phyloP scores from a whole-genome alignment of 2,888 invertebrate genomes.

The Drosophila melanosoma region DNA sequence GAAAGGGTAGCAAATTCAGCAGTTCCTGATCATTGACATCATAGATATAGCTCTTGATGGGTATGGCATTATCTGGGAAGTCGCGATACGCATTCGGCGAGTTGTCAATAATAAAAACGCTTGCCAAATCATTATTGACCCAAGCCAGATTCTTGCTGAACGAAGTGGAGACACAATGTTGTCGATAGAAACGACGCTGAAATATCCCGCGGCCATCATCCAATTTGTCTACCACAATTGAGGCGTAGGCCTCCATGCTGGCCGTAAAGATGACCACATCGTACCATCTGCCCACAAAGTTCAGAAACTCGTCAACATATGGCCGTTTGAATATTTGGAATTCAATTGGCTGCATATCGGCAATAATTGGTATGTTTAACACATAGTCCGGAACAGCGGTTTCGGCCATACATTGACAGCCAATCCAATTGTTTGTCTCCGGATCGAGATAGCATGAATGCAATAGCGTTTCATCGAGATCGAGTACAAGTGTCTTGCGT shows the following conservation, averaged over 20 bases:
- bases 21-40: conserved; percentile 57
- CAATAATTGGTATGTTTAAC: conserved; percentile 28
- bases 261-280: conserved; percentile 67
- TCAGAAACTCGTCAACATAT: conserved; percentile 55
- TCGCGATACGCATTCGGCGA: conserved; percentile 61
- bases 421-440: conserved; percentile 35
- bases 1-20: conserved; percentile 62
- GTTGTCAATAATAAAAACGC: conserved; percentile 61
- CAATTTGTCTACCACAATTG: conserved; percentile 51
- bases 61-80: conserved; percentile 59
- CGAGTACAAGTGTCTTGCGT: conserved; percentile 57
- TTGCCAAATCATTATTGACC: conserved; percentile 41
- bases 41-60: conserved; percentile 61
- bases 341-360: conserved; percentile 15
- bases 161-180: conserved; percentile 49
- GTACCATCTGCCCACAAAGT: conserved; percentile 61
- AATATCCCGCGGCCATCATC: conserved; percentile 60
- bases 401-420: conserved; percentile 42
- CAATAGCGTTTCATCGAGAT: conserved; percentile 66
- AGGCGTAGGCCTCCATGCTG: conserved; percentile 62
- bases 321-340: conserved; percentile 63
- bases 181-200: conserved; percentile 55
- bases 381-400: conserved; percentile 52
- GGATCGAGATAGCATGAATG: conserved; percentile 66
- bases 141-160: conserved; percentile 53